These are phyloP conservation scores for Megaustenia siamemsis DNA, from an alignment of 2,888 invertebrate genomes.

Conservation along the genomic window DNA sequence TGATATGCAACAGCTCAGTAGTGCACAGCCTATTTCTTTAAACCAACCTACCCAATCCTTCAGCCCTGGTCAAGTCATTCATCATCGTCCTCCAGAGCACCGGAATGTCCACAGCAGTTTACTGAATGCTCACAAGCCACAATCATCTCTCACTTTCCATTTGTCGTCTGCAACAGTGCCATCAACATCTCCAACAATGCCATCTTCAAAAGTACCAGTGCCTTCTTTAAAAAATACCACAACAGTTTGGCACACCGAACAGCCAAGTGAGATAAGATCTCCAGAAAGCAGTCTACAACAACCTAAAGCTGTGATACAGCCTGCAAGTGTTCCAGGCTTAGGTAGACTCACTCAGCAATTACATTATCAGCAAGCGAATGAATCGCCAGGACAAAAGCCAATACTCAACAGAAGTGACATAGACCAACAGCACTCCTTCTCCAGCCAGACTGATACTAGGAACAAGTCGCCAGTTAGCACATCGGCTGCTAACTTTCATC, in stretches of 20 bases:
- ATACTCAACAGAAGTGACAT: neutral
- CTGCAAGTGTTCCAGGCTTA: conserved; percentile 11
- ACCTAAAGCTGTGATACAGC: neutral
- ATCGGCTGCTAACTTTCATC: neutral
- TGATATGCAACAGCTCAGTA: neutral
- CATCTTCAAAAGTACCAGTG: neutral
- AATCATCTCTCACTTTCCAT: neutral
- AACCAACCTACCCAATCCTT: conserved; percentile 14
- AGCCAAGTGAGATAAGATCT: neutral
- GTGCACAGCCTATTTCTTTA: conserved; percentile 11
- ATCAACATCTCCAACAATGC: conserved; percentile 1
- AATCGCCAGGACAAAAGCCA: neutral
- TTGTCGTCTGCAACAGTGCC: neutral
- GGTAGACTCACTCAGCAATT: neutral
- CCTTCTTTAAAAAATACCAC: conserved; percentile 12
- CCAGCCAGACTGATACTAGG: neutral
- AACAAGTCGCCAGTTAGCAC: too few species aligned
- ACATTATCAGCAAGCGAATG: neutral
- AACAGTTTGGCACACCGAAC: conserved; percentile 23
- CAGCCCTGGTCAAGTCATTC: conserved; percentile 49
- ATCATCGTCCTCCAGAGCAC: conserved; percentile 34
- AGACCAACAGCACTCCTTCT: neutral
- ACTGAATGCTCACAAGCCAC: neutral
- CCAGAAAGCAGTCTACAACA: neutral
- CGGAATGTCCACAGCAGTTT: neutral